A percentile compares a stretch with the other conserved stretches of the same genome.
These are phyloP conservation scores for Mythimna vitellina DNA, from an alignment of 2,888 invertebrate species.

Conservation along the genomic window DNA sequence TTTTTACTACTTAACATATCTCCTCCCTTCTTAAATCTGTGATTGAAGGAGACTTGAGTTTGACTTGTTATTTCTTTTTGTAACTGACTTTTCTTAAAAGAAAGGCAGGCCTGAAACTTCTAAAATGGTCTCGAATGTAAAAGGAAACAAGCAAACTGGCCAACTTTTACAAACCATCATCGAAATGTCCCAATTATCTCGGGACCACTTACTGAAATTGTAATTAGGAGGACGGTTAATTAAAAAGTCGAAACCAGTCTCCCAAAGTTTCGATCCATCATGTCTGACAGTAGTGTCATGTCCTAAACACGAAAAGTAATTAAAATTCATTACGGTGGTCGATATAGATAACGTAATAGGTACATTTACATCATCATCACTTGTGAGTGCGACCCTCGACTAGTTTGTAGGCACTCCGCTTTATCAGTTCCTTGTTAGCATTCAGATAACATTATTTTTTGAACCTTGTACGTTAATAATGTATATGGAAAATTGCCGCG, in stretches of 20 bases:
- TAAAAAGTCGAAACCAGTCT: slow-evolving; percentile 14
- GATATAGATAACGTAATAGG: slow-evolving; percentile 60
- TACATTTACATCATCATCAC: slow-evolving; percentile 49
- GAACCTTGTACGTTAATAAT: slow-evolving; percentile 52
- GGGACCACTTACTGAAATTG: slow-evolving; percentile 12
- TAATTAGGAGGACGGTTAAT: slow-evolving; percentile 17
- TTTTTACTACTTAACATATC: no score
- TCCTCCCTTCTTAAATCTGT: no score
- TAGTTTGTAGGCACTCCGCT: slow-evolving; percentile 46
- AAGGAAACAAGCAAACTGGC: background rate
- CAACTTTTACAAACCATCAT: slow-evolving; percentile 9
- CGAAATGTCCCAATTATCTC: slow-evolving; percentile 17
- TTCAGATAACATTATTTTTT: slow-evolving; percentile 63
- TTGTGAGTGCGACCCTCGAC: slow-evolving; percentile 42
- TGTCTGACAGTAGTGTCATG: slow-evolving; percentile 23
- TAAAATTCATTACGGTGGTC: slow-evolving; percentile 63
- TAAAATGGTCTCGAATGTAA: background rate
- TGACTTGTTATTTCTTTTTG: background rate
- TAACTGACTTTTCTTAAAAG: background rate
- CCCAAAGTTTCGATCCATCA: slow-evolving; percentile 19
- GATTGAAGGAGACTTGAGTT: slow-evolving; percentile 5
- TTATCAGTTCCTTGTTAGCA: slow-evolving; percentile 63
- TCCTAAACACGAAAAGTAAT: slow-evolving; percentile 56
- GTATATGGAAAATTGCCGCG: slow-evolving; percentile 23
- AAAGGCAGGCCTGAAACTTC: background rate